Base-by-base conservation (phyloP, 2,888 invertebrate species). In the Pristionchus fissidentatus region DNA sequence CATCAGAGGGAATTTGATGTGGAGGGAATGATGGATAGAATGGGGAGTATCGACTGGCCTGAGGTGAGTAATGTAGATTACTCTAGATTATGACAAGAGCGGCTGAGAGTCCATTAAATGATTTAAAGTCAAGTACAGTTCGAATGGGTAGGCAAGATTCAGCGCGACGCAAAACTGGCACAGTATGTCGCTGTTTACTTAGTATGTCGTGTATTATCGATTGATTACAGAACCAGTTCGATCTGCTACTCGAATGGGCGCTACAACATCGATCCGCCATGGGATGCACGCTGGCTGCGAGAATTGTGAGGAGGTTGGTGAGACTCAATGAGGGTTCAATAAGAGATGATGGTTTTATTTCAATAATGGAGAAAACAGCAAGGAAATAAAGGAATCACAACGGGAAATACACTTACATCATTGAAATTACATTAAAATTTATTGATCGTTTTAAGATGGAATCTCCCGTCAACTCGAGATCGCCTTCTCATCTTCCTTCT, bases 201-300 rank as follows among this genome's bases (percentile, higher is more conserved):
- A n/a, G n/a, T n/a, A n/a, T n/a, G n/a, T n/a, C n/a, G n/a, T n/a
- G n/a, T n/a, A n/a, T n/a, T n/a, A n/a, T n/a, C n/a, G n/a, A n/a
- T n/a, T n/a, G 10, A 57, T 57, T 57, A 10, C 4, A 57, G 57
- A 26, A 22, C 1, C 57, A 57, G 26, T 10, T 57, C 26, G 26
- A n/a, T n/a, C 57, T 57, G 8, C 57, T 57, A 26, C 57, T 57
- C 57, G 57, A 62, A 4, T 62, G 62, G 62, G 62, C 62, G 62
- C 62, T 62, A 2, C 62, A 29, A 3, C 62, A 62, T 32, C 62
- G 62, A 29, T 62, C 62, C 62, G 29, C 62, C 7, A 62, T 62
- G 62, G 62, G 62, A 62, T 62, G 62, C 62, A 62, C 62, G 13
- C 62, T 62, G n/a, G n/a, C 22, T 26, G 2, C 1, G 55, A 19